A percentile compares a stretch with the other conserved stretches of the same genome.
Evolutionary conservation across 2,888 invertebrate genomes (phyloP).

Genomic region (Sphaeridia pumilis): DNA sequence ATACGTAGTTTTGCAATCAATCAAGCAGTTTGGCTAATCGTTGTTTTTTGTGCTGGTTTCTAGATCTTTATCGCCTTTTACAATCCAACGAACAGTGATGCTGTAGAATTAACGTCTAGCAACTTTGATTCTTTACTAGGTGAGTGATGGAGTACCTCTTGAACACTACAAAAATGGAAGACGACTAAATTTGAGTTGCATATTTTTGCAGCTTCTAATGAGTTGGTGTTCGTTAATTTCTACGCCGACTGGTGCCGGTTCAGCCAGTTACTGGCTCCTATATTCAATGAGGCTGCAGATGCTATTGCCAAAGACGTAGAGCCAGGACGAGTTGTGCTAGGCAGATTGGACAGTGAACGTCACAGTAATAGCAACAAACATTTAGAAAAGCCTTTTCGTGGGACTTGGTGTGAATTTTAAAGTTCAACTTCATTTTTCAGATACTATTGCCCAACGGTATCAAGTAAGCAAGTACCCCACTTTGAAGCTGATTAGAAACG

Average conservation of each 20-base stretch:
- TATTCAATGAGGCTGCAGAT: slow-evolving; percentile 90
- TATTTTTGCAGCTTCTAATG: slow-evolving; percentile 71
- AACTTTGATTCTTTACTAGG: slow-evolving; percentile 77
- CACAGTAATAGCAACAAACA: too few relatives aligned
- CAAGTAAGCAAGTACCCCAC: slow-evolving; percentile 98
- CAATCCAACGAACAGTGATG: slow-evolving; percentile 68
- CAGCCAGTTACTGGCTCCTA: slow-evolving; percentile 90
- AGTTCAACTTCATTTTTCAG: slow-evolving; percentile 39
- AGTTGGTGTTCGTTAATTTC: slow-evolving; percentile 96
- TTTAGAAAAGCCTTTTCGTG: too few relatives aligned
- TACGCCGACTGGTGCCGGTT: slow-evolving; percentile 99
- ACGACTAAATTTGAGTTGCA: background rate
- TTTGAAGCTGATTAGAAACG: slow-evolving; percentile 83
- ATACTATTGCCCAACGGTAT: slow-evolving; percentile 70
- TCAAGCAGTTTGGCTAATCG: too few relatives aligned
- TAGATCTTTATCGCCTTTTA: slow-evolving; percentile 50
- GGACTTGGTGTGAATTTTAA: slow-evolving; percentile 36
- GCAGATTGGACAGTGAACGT: slow-evolving; percentile 92
- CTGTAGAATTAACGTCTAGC: slow-evolving; percentile 63
- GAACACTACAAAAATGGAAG: background rate
- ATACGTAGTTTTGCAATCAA: background rate
- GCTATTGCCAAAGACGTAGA: slow-evolving; percentile 62
- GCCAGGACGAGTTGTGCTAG: slow-evolving; percentile 68
- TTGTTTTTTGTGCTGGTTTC: too few relatives aligned
- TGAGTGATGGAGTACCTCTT: slow-evolving; percentile 42